Base-by-base conservation (phyloP, 2,113 vertebrate species). In the Erpornis zantholeuca region DNA sequence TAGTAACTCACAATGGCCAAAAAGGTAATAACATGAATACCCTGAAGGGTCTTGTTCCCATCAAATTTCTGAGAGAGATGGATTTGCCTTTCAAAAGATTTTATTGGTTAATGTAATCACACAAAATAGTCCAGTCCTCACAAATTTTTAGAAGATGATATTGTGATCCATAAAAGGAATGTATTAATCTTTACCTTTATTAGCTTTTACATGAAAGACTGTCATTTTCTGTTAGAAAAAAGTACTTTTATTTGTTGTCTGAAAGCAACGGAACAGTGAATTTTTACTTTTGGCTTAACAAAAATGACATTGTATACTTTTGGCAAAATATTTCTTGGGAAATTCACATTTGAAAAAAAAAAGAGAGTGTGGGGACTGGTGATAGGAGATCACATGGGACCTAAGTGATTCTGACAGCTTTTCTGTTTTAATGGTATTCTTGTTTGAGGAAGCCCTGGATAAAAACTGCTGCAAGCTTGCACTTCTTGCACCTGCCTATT, bases 31-130 rank as follows among this genome's bases (percentile, higher is more conserved):
- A 5, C 42, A 38, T 28, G 45, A 90, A 78, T 60, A 81, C 22
- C 31, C 91, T 56, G 49, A 52, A 71, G 69, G 31, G 35, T 60
- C 65, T 60, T 84, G 28, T 86, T 92, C 35, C 69, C 45, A 10
- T 83, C 88, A 81, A 86, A 64, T 9, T 77, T 82, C 28, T 28
- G 52, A 90, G 59, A 75, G 29, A 73, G 29, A 22, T 20, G 36
- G 17, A 44, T 73, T 82, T 72, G 53, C 54, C 70, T 92, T 93
- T 92, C 50, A 90, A 73, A 82, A 33, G 2, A 77, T 70, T 93
- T 88, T 88, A 47, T 66, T 86, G 22, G 40, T 73, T 86, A 78
- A 78, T 49, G n/a, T 60, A 86, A 89, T 78, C 65, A 78, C 47
- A 40, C 12, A n/a, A 88, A 78, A 38, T 75, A 83, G 52, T 25